A percentile compares a stretch with the other conserved stretches of the same genome.
Evolutionary conservation across 2,113 vertebrate species (phyloP).

Genomic region (Lophius piscatorius): DNA sequence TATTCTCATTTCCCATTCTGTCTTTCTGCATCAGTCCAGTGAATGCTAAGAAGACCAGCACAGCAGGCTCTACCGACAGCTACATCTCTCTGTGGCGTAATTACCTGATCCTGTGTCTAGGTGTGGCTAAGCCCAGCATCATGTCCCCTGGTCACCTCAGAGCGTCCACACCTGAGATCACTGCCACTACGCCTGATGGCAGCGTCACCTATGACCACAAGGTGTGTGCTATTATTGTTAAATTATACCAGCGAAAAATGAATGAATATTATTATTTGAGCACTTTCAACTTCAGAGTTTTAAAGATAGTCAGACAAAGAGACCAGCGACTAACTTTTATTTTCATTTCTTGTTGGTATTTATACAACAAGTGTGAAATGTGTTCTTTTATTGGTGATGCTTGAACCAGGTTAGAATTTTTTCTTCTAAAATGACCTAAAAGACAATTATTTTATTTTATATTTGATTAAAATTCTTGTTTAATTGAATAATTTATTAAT

Average conservation of each 20-base stretch:
- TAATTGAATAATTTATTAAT: too few relatives aligned
- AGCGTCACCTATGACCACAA: slow-evolving; percentile 97
- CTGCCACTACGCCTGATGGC: slow-evolving; percentile 95
- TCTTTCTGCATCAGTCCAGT: slow-evolving; percentile 87
- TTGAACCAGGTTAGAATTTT: too few relatives aligned
- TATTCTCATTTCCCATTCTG: not conserved
- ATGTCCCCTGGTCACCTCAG: slow-evolving; percentile 97
- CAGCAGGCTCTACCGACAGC: slow-evolving; percentile 87
- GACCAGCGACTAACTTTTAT: too few relatives aligned
- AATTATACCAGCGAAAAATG: too few relatives aligned
- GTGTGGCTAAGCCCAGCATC: slow-evolving; percentile 96
- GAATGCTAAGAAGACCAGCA: slow-evolving; percentile 97
- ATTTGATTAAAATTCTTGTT: too few relatives aligned
- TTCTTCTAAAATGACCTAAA: too few relatives aligned
- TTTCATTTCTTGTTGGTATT: too few relatives aligned
- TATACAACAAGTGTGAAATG: too few relatives aligned
- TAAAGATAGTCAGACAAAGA: too few relatives aligned
- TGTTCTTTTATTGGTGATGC: too few relatives aligned
- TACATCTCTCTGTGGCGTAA: slow-evolving; percentile 97
- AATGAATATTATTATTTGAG: not conserved
- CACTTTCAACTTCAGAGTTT: too few relatives aligned
- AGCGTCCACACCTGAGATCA: slow-evolving; percentile 96
- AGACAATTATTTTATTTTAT: too few relatives aligned
- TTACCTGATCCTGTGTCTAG: slow-evolving; percentile 96
- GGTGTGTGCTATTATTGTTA: slow-evolving; percentile 55